Conservation (phyloP, 2,888 invertebrate genomes). For the Plebejus anna region DNA sequence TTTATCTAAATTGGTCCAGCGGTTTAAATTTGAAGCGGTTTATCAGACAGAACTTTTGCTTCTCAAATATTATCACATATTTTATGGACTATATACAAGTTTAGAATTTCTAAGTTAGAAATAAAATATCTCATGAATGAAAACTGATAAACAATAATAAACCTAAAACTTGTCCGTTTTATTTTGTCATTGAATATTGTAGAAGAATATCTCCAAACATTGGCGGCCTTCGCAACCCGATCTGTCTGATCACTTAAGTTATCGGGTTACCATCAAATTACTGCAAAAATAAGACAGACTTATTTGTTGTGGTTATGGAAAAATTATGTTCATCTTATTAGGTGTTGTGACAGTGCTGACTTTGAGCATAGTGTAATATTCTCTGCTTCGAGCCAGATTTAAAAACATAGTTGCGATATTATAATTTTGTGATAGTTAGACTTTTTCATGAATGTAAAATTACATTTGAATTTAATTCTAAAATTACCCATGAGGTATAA, state of each 20-base stretch:
- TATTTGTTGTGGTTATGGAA: not conserved
- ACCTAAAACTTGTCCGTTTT: not conserved
- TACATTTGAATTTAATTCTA: no score
- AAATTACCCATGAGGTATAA: no score
- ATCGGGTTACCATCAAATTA: conserved; percentile 13
- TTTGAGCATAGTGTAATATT: no score
- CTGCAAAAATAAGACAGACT: conserved; percentile 16
- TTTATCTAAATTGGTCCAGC: no score
- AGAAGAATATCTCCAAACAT: conserved; percentile 6
- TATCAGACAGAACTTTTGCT: no score
- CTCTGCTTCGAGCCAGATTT: no score
- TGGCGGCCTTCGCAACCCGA: conserved; percentile 4
- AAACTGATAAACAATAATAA: not conserved
- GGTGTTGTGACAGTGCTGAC: no score
- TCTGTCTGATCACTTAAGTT: conserved; percentile 26
- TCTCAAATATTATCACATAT: not conserved
- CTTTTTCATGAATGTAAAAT: no score
- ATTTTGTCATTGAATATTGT: conserved; percentile 12
- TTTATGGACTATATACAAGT: not conserved
- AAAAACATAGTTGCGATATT: no score
- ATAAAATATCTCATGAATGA: not conserved
- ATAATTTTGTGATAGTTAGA: no score
- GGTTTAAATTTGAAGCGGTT: no score
- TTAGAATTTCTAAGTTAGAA: not conserved
- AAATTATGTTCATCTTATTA: not conserved